These are phyloP conservation scores for Drosophila sulfurigaster DNA, from an alignment of 1,140 invertebrate species.

Conservation along the genomic window DNA sequence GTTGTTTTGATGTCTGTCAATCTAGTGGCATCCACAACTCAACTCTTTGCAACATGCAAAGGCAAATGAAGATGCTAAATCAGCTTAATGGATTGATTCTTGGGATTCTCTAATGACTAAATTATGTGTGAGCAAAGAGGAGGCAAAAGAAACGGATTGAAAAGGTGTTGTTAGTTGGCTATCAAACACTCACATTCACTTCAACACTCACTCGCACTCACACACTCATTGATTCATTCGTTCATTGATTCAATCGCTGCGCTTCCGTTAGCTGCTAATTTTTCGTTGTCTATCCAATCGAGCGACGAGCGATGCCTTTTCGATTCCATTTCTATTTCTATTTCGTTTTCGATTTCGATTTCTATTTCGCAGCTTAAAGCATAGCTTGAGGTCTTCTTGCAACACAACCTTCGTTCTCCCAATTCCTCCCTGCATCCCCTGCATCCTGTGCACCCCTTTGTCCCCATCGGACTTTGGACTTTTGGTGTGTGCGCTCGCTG, in stretches of 20 bases:
- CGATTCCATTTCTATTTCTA: background rate
- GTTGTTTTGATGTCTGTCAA: too few species aligned
- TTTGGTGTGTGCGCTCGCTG: conserved; percentile 1
- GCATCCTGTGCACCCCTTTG: background rate
- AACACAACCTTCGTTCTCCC: too few species aligned
- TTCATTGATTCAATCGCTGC: conserved; percentile 36
- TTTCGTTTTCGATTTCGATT: too few species aligned
- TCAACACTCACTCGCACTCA: background rate
- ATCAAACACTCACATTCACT: too few species aligned
- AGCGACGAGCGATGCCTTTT: background rate
- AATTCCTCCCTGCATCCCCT: background rate
- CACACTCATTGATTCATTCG: conserved; percentile 44
- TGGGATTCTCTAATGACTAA: background rate
- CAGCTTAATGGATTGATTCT: background rate
- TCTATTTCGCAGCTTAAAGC: conserved; percentile 21
- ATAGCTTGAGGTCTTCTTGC: conserved; percentile 6
- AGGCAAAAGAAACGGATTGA: background rate
- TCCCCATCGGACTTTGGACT: background rate
- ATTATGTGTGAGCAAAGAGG: background rate
- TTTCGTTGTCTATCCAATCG: conserved; percentile 51
- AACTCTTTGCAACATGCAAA: too few species aligned
- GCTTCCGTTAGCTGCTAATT: conserved; percentile 63
- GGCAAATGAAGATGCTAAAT: background rate
- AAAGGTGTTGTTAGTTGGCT: background rate
- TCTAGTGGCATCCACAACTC: too few species aligned